phyloP scores from a whole-genome alignment of 2,888 invertebrate genomes.

The Euplagia quadripunctaria region DNA sequence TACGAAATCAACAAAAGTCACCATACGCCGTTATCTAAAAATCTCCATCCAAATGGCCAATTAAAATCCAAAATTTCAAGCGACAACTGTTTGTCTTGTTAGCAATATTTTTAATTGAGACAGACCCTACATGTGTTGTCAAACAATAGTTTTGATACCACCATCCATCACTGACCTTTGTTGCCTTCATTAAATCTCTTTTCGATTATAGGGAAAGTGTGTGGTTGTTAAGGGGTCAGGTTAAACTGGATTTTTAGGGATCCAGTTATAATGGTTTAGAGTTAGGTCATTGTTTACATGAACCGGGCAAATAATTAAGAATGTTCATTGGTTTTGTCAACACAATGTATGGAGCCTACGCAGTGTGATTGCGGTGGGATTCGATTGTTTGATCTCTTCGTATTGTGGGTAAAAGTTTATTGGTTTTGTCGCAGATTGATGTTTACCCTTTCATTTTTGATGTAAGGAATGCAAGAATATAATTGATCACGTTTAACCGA shows the following conservation, averaged over 20 bases:
- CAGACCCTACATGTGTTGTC: slow-evolving; percentile 73
- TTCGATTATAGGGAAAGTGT: slow-evolving; percentile 28
- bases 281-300: slow-evolving; percentile 81
- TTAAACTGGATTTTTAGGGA: slow-evolving; percentile 34
- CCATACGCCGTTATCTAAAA: slow-evolving; percentile 61
- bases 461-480: slow-evolving; percentile 14
- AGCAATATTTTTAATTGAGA: slow-evolving; percentile 86
- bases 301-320: slow-evolving; percentile 85
- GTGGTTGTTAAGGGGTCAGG: slow-evolving; percentile 15
- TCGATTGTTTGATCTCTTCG: slow-evolving; percentile 75
- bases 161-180: slow-evolving; percentile 57
- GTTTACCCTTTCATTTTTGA: slow-evolving; percentile 52
- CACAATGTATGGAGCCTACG: slow-evolving; percentile 67
- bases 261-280: slow-evolving; percentile 62
- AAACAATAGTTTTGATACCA: slow-evolving; percentile 75
- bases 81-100: slow-evolving; percentile 85
- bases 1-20: slow-evolving; percentile 33
- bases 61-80: slow-evolving; percentile 76
- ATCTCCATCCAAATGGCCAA: slow-evolving; percentile 81
- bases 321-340: slow-evolving; percentile 86
- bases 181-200: slow-evolving; percentile 18
- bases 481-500: neutral
- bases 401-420: slow-evolving; percentile 66
- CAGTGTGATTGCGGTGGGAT: slow-evolving; percentile 70
- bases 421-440: slow-evolving; percentile 59